Evolutionary conservation across 2,113 vertebrate genomes (phyloP).

Genomic region (Catharus bicknelli): DNA sequence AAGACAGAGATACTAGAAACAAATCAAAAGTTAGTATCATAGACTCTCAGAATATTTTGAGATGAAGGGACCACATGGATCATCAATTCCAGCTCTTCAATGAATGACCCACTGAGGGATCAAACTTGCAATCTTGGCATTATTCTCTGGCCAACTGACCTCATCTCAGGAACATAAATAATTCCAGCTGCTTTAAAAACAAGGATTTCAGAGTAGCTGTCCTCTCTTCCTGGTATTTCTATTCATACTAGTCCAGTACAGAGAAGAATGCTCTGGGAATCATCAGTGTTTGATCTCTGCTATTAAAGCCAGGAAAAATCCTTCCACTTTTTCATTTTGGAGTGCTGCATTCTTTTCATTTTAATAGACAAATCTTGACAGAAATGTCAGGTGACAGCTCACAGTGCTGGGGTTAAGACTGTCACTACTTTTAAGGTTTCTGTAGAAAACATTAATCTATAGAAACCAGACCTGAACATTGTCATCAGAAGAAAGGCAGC

Average conservation of each 20-base stretch:
- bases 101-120: not conserved
- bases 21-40: not conserved
- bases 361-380: not conserved
- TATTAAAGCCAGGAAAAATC: not conserved
- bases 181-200: not conserved
- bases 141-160: conserved; percentile 68
- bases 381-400: not conserved
- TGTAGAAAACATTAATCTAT: not conserved
- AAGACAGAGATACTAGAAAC: not conserved
- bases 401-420: not conserved
- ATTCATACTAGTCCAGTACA: not conserved
- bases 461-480: not conserved
- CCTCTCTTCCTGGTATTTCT: not conserved
- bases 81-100: not conserved
- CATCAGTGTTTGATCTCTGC: not conserved
- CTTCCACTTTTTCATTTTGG: not conserved
- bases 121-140: conserved; percentile 55
- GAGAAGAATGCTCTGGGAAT: not conserved
- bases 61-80: not conserved
- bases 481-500: not conserved
- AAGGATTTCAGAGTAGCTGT: not conserved
- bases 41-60: not conserved
- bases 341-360: not conserved
- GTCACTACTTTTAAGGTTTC: not conserved
- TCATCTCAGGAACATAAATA: not conserved